Conservation (phyloP, 2,888 invertebrate species). For the Chrysodeixis includens region DNA sequence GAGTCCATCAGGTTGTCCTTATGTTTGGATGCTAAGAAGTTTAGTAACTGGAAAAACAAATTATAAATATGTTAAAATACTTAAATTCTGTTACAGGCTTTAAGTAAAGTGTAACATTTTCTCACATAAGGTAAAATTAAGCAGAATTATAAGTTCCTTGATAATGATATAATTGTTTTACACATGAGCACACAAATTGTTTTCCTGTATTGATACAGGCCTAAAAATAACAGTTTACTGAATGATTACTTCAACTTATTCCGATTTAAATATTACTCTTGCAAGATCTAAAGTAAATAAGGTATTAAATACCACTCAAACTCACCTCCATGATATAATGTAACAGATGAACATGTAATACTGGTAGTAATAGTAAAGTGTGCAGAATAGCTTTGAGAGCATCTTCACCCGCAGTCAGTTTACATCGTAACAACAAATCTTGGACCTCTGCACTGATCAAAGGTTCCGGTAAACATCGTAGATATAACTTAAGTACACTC, state of each 20-base stretch:
- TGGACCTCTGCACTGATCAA: constrained; percentile 93
- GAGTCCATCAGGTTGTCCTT: constrained; percentile 95
- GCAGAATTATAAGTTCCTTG: too few relatives aligned
- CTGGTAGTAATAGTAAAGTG: constrained; percentile 93
- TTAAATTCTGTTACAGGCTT: too few relatives aligned
- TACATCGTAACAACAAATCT: constrained; percentile 93
- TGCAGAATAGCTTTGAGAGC: constrained; percentile 91
- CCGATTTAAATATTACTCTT: too few relatives aligned
- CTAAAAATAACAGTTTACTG: too few relatives aligned
- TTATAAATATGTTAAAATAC: neutral
- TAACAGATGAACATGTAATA: constrained; percentile 93
- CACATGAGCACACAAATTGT: too few relatives aligned
- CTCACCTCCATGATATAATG: constrained; percentile 94
- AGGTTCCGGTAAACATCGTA: constrained; percentile 95
- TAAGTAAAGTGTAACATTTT: too few relatives aligned
- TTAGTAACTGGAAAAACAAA: constrained; percentile 89
- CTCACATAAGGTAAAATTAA: too few relatives aligned
- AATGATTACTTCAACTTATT: too few relatives aligned
- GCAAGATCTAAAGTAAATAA: too few relatives aligned
- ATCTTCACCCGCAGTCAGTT: constrained; percentile 88
- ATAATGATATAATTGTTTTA: too few relatives aligned
- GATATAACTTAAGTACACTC: constrained; percentile 95
- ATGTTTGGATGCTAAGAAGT: constrained; percentile 91
- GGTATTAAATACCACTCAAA: too few relatives aligned
- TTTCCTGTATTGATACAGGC: too few relatives aligned